Percentiles rank a stretch among this genome's conserved stretches.
Conservation (phyloP, 1,140 invertebrate species). For the Zaprionus inermis region DNA sequence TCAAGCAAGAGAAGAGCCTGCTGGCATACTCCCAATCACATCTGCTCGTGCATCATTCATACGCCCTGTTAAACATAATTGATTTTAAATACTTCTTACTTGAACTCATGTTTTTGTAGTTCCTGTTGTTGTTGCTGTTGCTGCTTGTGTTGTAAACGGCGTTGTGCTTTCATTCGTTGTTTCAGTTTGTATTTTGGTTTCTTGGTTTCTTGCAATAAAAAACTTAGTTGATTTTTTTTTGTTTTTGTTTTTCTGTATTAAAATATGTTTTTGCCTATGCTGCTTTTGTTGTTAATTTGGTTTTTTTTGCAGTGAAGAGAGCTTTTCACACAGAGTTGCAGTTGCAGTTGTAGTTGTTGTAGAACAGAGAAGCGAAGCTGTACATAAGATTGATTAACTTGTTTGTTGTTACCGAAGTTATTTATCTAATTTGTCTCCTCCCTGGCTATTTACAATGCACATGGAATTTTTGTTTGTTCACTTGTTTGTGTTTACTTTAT, state of each 20-base stretch:
- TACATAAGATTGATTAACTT: constrained; percentile 6
- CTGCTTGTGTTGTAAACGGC: constrained; percentile 60
- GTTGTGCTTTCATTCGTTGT: constrained; percentile 80
- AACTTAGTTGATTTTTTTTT: constrained; percentile 26
- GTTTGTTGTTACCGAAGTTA: neutral
- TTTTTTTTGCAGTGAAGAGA: constrained; percentile 4
- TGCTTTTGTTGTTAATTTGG: constrained; percentile 12
- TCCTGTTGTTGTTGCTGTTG: constrained; percentile 19
- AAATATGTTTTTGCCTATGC: constrained; percentile 3
- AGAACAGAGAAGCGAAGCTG: constrained; percentile 30
- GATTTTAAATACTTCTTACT: neutral
- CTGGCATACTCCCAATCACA: too few relatives aligned
- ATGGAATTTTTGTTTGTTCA: constrained; percentile 2
- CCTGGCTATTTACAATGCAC: constrained; percentile 57
- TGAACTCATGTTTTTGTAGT: constrained; percentile 2
- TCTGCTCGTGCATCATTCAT: neutral
- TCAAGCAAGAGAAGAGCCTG: too few relatives aligned
- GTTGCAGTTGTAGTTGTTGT: constrained; percentile 8
- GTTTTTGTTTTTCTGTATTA: neutral
- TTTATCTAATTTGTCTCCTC: neutral
- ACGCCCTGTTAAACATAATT: neutral
- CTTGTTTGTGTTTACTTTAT: constrained; percentile 1
- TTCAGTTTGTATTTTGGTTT: constrained; percentile 43
- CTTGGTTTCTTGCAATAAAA: constrained; percentile 43
- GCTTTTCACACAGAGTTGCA: constrained; percentile 15